Conservation (phyloP, 2,888 invertebrate genomes). For the Pherbina coryleti region DNA sequence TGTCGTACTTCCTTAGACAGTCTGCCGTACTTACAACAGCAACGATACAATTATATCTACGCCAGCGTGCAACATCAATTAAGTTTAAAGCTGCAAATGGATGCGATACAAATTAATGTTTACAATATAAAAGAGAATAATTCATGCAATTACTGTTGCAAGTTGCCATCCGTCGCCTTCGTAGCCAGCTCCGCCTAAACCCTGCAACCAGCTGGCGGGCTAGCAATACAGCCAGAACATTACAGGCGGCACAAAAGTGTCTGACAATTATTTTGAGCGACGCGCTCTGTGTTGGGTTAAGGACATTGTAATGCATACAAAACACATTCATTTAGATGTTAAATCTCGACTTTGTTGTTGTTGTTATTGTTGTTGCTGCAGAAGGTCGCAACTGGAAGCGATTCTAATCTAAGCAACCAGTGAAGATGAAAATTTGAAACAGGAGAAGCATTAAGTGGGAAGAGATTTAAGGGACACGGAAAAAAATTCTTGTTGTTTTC, state of each 20-base stretch:
- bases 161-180: background rate
- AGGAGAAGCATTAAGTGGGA: background rate
- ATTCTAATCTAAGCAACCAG: background rate
- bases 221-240: background rate
- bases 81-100: conserved; percentile 4
- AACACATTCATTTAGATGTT: background rate
- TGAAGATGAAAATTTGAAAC: background rate
- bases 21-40: background rate
- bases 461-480: background rate
- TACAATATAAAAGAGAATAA: conserved; percentile 46
- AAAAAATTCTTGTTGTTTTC: too few species aligned
- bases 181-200: background rate
- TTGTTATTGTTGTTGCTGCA: background rate
- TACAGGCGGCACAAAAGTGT: conserved; percentile 18
- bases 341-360: background rate
- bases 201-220: background rate
- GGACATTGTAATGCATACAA: background rate
- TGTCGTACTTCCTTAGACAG: background rate
- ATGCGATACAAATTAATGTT: conserved; percentile 39
- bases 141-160: conserved; percentile 43
- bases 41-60: background rate
- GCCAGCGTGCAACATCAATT: conserved; percentile 7
- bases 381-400: background rate
- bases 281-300: too few species aligned
- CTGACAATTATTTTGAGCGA: conserved; percentile 24